Evolutionary conservation across 2,797 vertebrate genomes (phyloP).

Genomic region (Distichodus sexfasciatus): DNA sequence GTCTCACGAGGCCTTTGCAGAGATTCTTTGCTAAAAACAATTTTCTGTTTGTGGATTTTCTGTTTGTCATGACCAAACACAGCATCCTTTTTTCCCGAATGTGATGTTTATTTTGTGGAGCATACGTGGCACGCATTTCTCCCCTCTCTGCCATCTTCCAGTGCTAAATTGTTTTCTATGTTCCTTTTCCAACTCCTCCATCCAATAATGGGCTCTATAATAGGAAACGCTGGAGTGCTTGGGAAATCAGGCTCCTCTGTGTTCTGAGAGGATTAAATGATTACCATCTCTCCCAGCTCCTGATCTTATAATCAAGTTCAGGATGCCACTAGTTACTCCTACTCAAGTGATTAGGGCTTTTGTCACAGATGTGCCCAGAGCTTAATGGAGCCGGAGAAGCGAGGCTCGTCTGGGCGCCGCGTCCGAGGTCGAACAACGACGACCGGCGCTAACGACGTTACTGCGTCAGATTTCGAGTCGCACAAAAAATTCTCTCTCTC

Average conservation of each 20-base stretch:
- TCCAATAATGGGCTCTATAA: slow-evolving; percentile 48
- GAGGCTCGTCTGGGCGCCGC: too few relatives aligned
- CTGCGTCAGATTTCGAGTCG: slow-evolving; percentile 29
- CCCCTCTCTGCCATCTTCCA: background rate
- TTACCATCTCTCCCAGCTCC: slow-evolving; percentile 75
- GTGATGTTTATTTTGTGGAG: slow-evolving; percentile 30
- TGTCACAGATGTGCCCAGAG: slow-evolving; percentile 62
- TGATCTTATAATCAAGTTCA: slow-evolving; percentile 81
- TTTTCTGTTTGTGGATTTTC: slow-evolving; percentile 2
- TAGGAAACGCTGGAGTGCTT: slow-evolving; percentile 51
- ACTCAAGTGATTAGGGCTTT: slow-evolving; percentile 74
- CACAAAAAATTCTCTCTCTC: slow-evolving; percentile 12
- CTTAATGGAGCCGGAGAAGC: slow-evolving; percentile 51
- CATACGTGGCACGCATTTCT: background rate
- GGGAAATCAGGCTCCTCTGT: slow-evolving; percentile 68
- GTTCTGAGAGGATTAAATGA: slow-evolving; percentile 80
- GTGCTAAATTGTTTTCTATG: slow-evolving; percentile 36
- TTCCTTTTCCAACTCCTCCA: background rate
- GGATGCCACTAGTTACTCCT: slow-evolving; percentile 73
- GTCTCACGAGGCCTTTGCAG: slow-evolving; percentile 3
- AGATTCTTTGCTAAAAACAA: slow-evolving; percentile 6
- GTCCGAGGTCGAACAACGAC: too few relatives aligned
- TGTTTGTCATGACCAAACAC: slow-evolving; percentile 2
- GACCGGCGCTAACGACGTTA: slow-evolving; percentile 12
- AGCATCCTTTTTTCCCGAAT: background rate